Conservation (phyloP, 2,888 invertebrate genomes). For the Diarsia dahlii region DNA sequence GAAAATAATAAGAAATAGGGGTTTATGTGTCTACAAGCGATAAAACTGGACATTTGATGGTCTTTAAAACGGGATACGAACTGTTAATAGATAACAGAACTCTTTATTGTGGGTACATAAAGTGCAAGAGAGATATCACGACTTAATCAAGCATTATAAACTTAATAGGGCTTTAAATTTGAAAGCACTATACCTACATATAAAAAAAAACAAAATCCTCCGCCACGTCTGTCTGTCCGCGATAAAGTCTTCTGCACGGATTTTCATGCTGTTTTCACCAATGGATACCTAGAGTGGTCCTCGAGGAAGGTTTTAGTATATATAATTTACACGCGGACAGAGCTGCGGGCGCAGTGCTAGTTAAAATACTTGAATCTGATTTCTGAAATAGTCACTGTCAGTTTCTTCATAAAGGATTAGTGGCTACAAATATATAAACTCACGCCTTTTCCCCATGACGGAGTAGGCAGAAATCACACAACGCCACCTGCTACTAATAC, state of each 20-base stretch:
- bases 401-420: not conserved
- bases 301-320: too few relatives aligned
- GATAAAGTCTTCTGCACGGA: too few relatives aligned
- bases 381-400: not conserved
- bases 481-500: not conserved
- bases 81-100: slow-evolving; percentile 6
- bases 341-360: too few relatives aligned
- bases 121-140: not conserved
- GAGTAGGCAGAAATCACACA: not conserved
- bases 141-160: not conserved
- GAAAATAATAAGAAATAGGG: not conserved
- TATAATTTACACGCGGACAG: too few relatives aligned
- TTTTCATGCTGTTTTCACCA: too few relatives aligned
- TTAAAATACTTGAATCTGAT: not conserved
- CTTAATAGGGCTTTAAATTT: not conserved
- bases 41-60: slow-evolving; percentile 13
- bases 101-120: not conserved
- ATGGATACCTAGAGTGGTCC: too few relatives aligned
- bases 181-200: not conserved
- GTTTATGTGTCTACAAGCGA: slow-evolving; percentile 16
- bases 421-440: not conserved
- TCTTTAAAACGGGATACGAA: slow-evolving; percentile 1
- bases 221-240: too few relatives aligned
- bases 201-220: too few relatives aligned
- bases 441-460: not conserved